Conservation (phyloP, 2,113 vertebrate genomes). For the Phaetusa simplex region DNA sequence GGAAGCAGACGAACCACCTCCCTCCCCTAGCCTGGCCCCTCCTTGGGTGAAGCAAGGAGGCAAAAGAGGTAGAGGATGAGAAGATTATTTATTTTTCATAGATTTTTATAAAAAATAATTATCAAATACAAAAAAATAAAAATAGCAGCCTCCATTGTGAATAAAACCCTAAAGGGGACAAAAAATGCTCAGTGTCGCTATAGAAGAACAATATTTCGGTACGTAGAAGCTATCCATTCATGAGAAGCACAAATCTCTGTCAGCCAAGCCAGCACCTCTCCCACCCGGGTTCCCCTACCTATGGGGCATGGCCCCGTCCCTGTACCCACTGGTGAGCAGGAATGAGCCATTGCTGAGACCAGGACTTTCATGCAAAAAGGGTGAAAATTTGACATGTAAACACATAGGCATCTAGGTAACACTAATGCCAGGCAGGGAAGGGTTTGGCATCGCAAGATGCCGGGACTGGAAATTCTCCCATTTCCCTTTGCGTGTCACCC, state of each 20-base stretch:
- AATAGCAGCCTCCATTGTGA: constrained; percentile 69
- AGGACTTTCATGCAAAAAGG: not conserved
- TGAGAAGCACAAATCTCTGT: constrained; percentile 17
- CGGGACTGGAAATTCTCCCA: constrained; percentile 4
- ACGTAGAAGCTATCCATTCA: not conserved
- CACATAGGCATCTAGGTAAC: fast-evolving
- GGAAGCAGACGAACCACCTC: not conserved
- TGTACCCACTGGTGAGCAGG: not conserved
- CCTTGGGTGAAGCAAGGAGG: not conserved
- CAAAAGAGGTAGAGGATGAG: constrained; percentile 34
- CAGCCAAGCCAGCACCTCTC: not conserved
- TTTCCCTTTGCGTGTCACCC: constrained; percentile 33
- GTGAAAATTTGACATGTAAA: not conserved
- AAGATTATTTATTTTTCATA: constrained; percentile 74
- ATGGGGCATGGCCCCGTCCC: not conserved
- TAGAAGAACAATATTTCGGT: constrained; percentile 27
- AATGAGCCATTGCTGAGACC: not conserved
- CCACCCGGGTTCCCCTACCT: not conserved
- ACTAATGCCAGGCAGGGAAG: not conserved
- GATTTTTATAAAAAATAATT: constrained; percentile 77
- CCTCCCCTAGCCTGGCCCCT: not conserved
- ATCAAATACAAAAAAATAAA: constrained; percentile 76
- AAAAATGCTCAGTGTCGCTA: constrained; percentile 44
- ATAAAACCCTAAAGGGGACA: constrained; percentile 63
- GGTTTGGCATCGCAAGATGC: not conserved